Percentiles rank a stretch among this genome's conserved stretches.
phyloP scores from a whole-genome alignment of 2,113 vertebrate species.

The Odocoileus hemionus region DNA sequence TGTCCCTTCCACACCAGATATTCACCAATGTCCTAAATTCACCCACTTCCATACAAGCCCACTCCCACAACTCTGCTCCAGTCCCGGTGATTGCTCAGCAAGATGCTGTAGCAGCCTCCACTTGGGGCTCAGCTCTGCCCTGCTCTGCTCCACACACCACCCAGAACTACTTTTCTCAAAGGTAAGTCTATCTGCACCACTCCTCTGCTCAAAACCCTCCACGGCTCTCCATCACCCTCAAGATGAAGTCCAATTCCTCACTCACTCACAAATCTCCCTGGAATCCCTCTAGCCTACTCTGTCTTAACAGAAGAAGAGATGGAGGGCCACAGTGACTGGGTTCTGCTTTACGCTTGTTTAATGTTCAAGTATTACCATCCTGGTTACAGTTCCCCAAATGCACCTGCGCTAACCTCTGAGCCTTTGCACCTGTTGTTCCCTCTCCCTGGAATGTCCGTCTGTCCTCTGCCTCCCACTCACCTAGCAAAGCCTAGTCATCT shows the following conservation, averaged over 20 bases:
- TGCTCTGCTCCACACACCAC: background rate
- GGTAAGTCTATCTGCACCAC: background rate
- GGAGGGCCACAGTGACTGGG: background rate
- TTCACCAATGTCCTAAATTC: background rate
- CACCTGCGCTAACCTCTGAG: background rate
- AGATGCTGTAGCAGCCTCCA: background rate
- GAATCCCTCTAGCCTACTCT: background rate
- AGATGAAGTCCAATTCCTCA: background rate
- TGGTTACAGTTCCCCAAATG: background rate
- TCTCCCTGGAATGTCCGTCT: background rate
- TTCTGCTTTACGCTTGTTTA: background rate
- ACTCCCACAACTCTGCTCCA: background rate
- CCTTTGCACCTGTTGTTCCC: background rate
- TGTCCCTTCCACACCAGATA: background rate
- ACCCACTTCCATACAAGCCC: background rate
- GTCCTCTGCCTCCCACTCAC: background rate
- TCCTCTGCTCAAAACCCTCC: background rate
- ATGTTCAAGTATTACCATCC: background rate
- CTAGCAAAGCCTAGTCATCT: background rate
- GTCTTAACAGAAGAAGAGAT: background rate
- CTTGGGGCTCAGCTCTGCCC: background rate
- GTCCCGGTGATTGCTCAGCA: fast-evolving
- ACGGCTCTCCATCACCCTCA: background rate
- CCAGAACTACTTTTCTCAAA: background rate
- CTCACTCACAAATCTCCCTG: background rate